A percentile compares a stretch with the other conserved stretches of the same genome.
phyloP scores from a whole-genome alignment of 2,797 vertebrate species.

The Argyrosomus regius region DNA sequence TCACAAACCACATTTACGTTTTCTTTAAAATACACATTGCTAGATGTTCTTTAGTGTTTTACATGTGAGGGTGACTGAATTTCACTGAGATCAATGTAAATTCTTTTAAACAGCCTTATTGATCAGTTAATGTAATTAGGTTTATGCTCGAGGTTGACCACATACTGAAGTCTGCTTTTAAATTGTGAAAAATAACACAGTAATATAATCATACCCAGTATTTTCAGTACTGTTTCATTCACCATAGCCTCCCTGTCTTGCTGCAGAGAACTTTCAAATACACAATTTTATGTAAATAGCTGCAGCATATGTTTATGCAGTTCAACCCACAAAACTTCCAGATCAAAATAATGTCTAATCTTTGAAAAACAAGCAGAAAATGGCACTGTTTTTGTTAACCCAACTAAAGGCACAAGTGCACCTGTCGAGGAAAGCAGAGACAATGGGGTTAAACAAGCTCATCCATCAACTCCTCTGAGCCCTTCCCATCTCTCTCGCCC shows the following conservation, averaged over 20 bases:
- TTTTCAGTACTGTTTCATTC: not conserved
- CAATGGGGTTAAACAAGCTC: conserved; percentile 76
- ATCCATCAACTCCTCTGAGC: conserved; percentile 74
- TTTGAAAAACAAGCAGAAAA: conserved; percentile 46
- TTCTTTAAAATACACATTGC: not conserved
- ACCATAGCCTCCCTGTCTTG: not conserved
- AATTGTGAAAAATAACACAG: conserved; percentile 7
- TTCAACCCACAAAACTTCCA: not conserved
- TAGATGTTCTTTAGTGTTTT: not conserved
- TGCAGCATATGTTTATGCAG: not conserved
- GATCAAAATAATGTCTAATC: conserved; percentile 27
- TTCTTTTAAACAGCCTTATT: not conserved
- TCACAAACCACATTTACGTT: not conserved
- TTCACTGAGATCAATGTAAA: conserved; percentile 16
- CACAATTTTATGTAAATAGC: not conserved
- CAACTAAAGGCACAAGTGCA: conserved; percentile 57
- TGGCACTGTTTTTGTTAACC: conserved; percentile 48
- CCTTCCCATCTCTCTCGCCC: conserved; percentile 64
- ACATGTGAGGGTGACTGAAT: not conserved
- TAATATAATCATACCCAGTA: not conserved
- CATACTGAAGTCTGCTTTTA: not conserved
- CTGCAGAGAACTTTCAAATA: not conserved
- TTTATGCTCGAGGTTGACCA: not conserved
- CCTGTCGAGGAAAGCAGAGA: conserved; percentile 81
- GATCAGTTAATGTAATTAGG: conserved; percentile 12